Conservation (phyloP, 2,888 invertebrate genomes). For the Norana najaformis region DNA sequence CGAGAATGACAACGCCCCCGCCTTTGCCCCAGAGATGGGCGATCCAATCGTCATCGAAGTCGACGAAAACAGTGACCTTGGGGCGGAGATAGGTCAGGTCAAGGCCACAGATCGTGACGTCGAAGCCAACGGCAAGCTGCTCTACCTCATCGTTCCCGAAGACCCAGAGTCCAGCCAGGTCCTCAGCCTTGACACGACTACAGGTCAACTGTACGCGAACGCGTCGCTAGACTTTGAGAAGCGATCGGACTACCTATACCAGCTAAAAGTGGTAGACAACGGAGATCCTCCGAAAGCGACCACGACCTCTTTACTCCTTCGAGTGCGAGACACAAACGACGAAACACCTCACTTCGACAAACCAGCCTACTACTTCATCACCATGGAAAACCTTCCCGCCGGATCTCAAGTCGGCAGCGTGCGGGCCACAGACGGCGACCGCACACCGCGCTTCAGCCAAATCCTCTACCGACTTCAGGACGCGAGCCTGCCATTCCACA, state of each 20-base stretch:
- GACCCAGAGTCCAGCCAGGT: slow-evolving; percentile 67
- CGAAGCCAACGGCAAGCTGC: slow-evolving; percentile 60
- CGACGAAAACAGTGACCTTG: slow-evolving; percentile 34
- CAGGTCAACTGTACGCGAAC: slow-evolving; percentile 69
- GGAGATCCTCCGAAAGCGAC: slow-evolving; percentile 70
- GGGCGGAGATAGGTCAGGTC: slow-evolving; percentile 37
- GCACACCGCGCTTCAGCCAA: slow-evolving; percentile 36
- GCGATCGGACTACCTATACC: slow-evolving; percentile 70
- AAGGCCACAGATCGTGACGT: slow-evolving; percentile 52
- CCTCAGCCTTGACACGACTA: slow-evolving; percentile 80
- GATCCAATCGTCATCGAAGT: slow-evolving; percentile 27
- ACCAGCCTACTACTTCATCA: slow-evolving; percentile 77
- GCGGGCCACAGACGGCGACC: slow-evolving; percentile 82
- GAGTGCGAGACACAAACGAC: slow-evolving; percentile 90
- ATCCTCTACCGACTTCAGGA: slow-evolving; percentile 37
- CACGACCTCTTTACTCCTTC: slow-evolving; percentile 74
- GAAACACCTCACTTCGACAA: slow-evolving; percentile 82
- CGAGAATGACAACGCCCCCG: slow-evolving; percentile 42
- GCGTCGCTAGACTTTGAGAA: slow-evolving; percentile 48
- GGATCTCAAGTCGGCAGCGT: slow-evolving; percentile 73
- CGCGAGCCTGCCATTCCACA: slow-evolving; percentile 27
- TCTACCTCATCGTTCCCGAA: slow-evolving; percentile 69
- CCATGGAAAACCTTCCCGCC: slow-evolving; percentile 79
- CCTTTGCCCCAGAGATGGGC: not conserved
- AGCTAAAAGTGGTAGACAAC: slow-evolving; percentile 84